Evolutionary conservation across 2,113 vertebrate species (phyloP), one percentile per base, ranked within the genome.

Genomic region (Sylvia atricapilla): DNA sequence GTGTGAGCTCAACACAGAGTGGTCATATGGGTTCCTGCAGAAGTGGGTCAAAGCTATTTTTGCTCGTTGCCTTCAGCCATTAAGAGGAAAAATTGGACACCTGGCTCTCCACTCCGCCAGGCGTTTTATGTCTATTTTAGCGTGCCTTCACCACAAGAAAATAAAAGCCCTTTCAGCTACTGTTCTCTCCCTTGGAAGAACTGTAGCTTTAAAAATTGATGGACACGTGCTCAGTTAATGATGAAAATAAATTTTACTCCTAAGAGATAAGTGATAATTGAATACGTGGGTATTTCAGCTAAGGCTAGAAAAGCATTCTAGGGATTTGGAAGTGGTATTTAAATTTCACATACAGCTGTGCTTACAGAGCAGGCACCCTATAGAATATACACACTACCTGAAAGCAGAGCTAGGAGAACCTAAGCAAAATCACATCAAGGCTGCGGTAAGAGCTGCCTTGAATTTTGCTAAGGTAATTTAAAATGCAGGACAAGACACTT

Each of bases 1-100:
- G 1, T 78, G 74, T 60, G 84, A 88, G 87, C 87, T 95, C 92
- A 77, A 68, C 46, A 3, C 58, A 3, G 25, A 72, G 33, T 76
- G 83, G 49, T 93, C 85, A 53, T 88, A 60, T 73, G 85, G 79
- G 77, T 56, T 82, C 20, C 81, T 89, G 83, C 75, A 94, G 92
- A 97, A 97, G 55, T 96, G 92, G 97, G 97, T 97, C 97, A 97
- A n/a, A 91, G 93, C 66, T 83, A 41, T 97, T 97, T 97, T 94
- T 94, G 76, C 78, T 92, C 59, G 84, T 92, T 92, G 92, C 88
- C 81, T 94, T 58, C 56, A 89, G 90, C 76, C 53, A 39, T 88
- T 90, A 90, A 80, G 87, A 69, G 58, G 70, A 92, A 77, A 87
- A 84, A 86, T 28, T 56, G 69, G 79, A 59, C 83, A 90, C 92